A percentile compares a stretch with the other conserved stretches of the same genome.
Evolutionary conservation across 2,797 vertebrate genomes (phyloP).

Genomic region (Clarias fuscus): DNA sequence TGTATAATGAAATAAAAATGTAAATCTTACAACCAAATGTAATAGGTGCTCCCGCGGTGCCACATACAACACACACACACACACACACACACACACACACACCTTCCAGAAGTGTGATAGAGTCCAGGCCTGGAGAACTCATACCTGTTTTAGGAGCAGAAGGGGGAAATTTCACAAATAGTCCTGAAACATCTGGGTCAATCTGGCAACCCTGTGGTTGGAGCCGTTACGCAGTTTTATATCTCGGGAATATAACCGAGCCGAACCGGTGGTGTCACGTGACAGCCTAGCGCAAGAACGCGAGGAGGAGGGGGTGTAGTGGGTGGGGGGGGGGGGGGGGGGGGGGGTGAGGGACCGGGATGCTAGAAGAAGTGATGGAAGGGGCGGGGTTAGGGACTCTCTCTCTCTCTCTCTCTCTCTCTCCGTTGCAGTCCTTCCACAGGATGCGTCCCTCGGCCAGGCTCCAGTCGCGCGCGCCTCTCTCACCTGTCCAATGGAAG

Average conservation of each 20-base stretch:
- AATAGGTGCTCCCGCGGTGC: too few relatives aligned
- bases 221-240: slow-evolving; percentile 10
- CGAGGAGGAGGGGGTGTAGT: accelerated
- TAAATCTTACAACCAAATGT: too few relatives aligned
- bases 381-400: not conserved
- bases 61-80: too few relatives aligned
- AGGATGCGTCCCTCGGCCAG: slow-evolving; percentile 53
- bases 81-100: too few relatives aligned
- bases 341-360: not conserved
- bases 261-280: slow-evolving; percentile 8
- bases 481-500: slow-evolving; percentile 35
- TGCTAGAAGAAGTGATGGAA: slow-evolving; percentile 6
- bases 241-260: slow-evolving; percentile 14
- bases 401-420: slow-evolving; percentile 30
- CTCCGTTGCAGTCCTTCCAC: slow-evolving; percentile 55
- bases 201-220: not conserved
- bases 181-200: not conserved
- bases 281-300: slow-evolving; percentile 8
- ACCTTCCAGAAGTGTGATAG: too few relatives aligned
- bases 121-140: too few relatives aligned
- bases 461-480: slow-evolving; percentile 44
- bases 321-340: too few relatives aligned
- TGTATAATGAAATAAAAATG: too few relatives aligned
- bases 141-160: too few relatives aligned
- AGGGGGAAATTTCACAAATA: not conserved